phyloP scores from a whole-genome alignment of 2,113 vertebrate species.

The Hemicordylus capensis region DNA sequence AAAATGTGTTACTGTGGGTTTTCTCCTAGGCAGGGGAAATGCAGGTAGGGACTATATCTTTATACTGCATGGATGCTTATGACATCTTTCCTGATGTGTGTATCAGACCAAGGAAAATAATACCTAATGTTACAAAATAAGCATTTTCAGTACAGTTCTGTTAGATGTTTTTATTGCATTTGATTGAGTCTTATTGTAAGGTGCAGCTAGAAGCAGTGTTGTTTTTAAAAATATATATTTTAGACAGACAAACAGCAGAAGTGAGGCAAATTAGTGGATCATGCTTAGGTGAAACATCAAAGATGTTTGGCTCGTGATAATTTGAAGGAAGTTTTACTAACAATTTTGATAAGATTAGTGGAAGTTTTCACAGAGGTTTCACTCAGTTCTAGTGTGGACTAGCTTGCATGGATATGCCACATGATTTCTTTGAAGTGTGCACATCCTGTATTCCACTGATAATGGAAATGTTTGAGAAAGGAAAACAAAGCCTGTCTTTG shows the following conservation, averaged over 20 bases:
- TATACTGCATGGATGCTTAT: not conserved
- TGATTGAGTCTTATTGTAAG: no score
- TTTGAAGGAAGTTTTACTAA: not conserved
- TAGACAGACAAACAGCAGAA: no score
- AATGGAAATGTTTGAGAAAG: not conserved
- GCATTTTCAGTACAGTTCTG: no score
- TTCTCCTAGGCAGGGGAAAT: not conserved
- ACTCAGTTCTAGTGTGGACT: not conserved
- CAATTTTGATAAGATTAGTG: not conserved
- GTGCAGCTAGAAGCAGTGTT: no score
- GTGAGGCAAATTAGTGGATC: not conserved
- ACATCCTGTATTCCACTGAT: not conserved
- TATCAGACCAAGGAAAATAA: not conserved
- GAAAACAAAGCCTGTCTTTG: not conserved
- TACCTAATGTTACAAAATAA: not conserved
- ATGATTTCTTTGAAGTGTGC: not conserved
- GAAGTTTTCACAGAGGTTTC: no score
- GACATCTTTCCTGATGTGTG: not conserved
- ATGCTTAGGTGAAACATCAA: not conserved
- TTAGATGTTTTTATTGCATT: no score
- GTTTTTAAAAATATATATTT: no score
- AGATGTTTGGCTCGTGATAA: no score
- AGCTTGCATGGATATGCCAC: not conserved
- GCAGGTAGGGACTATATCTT: not conserved
- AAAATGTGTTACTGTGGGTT: not conserved